These are phyloP conservation scores for Nemapogon koenigi DNA, from an alignment of 2,888 invertebrate genomes.

Conservation along the genomic window DNA sequence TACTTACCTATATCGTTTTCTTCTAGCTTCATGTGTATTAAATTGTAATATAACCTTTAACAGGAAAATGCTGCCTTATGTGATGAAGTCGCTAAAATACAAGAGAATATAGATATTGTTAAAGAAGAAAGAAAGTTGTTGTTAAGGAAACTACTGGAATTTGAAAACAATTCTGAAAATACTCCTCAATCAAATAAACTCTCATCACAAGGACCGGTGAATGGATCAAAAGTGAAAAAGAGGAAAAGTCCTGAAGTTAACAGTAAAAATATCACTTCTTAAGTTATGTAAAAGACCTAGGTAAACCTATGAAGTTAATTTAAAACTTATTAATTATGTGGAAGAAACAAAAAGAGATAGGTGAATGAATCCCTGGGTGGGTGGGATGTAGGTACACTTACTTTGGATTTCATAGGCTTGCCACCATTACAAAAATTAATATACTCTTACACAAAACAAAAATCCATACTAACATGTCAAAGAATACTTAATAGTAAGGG, in stretches of 20 bases:
- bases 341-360: no score
- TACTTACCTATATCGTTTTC: constrained; percentile 1
- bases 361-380: no score
- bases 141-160: constrained; percentile 75
- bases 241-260: constrained; percentile 24
- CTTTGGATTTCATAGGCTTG: no score
- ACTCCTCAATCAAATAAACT: constrained; percentile 15
- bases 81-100: constrained; percentile 86
- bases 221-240: constrained; percentile 31
- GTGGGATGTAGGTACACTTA: no score
- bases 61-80: constrained; percentile 87
- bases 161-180: constrained; percentile 57
- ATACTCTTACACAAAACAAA: no score
- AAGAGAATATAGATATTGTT: constrained; percentile 79
- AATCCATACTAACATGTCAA: no score
- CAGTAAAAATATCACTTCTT: background rate
- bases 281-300: no score
- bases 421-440: no score
- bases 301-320: no score
- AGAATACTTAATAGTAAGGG: no score
- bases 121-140: constrained; percentile 86
- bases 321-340: no score
- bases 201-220: constrained; percentile 13
- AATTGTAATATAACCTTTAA: background rate
- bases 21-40: background rate